Evolutionary conservation across 2,113 vertebrate species (phyloP), one percentile per base, ranked within the genome.

Genomic region (Trematocara zebra): DNA sequence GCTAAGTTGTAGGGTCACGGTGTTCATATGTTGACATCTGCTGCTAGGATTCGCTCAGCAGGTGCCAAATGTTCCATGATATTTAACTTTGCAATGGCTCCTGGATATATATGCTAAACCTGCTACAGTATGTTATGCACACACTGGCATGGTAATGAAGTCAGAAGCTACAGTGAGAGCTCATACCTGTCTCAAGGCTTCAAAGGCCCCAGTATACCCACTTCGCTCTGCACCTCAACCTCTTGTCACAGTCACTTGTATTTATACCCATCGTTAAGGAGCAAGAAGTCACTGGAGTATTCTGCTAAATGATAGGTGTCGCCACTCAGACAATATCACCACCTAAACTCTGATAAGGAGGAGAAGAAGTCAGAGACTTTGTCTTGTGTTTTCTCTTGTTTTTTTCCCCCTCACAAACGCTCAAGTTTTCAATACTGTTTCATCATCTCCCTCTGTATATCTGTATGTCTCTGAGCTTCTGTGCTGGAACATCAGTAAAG

Each of bases 111-210:
- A 42, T 14, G 12, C 64, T 15, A 42, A 69, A 69, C 35, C 7
- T 69, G 59, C 59, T 64, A 61, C 9, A 35, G 59, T 80, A 83
- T 80, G 23, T 78, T 80, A 72, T 15, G 37, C 79, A 88, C 83
- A 90, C 84, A 90, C 35, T 52, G 57, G 33, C 5, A 57, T 17
- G 35, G 18, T 20, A 64, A 72, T 72, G 53, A 40, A 59, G 72
- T 18, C 7, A 2, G 18, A 11, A 18, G 57, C n/a, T 6, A 42
- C 4, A 35, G 2, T 47, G 28, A 52, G 52, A 52, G 20, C 40
- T 17, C 82, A 2, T 11, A 56, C 11, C 57, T 28, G 56, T 53
- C 14, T 8, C 17, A 49, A 49, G 23, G 42, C 15, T 76, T 18
- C 69, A 11, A 47, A 47, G 69, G 31, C 17, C 10, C 31, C 59